Evolutionary conservation across 2,113 vertebrate genomes (phyloP), one percentile per base, ranked within the genome.

Genomic region (Nothoprocta pentlandii): DNA sequence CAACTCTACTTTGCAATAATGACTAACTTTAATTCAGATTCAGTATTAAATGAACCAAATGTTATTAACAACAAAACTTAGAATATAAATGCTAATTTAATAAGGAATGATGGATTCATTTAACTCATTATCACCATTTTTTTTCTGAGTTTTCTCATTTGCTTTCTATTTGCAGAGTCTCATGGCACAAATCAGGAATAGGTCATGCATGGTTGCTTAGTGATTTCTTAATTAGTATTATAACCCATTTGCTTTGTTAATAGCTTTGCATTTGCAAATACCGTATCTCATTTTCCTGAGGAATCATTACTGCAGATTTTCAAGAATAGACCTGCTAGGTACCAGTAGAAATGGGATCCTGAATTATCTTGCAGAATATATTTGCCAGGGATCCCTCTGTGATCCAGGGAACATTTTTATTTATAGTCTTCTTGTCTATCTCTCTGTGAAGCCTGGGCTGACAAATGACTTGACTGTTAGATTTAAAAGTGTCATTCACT

Each of bases 171-270:
- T 79, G 26, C 73, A 66, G 17, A 66, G 69, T 86, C 80, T 95
- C 66, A 25, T 22, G 69, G 80, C 49, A 73, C 49, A 79, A 92
- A 92, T 92, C 77, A 89, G 82, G 47, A 94, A 64, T 20, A 90
- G 88, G 85, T 93, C 83, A 92, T 14, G 53, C 88, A 79, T 54
- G 80, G 69, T 62, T 92, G 66, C 83, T 92, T 90, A 79, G 69
- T 76, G 62, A 54, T 92, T 94, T 91, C 77, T 90, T 95, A 93
- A 94, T 96, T 95, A 87, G 66, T 80, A 88, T 90, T 83, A 88
- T 77, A 92, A 86, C 44, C n/a, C 70, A 85, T 90, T 95, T 94
- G 17, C 83, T 94, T 95, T 93, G 56, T 93, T 96, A 96, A 93
- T 83, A 88, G 51, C 54, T 94, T 86, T 90, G 76, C 82, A 73